A percentile compares a stretch with the other conserved stretches of the same genome.
Evolutionary conservation across 2,888 invertebrate genomes (phyloP).

Genomic region (Abrostola tripartita): DNA sequence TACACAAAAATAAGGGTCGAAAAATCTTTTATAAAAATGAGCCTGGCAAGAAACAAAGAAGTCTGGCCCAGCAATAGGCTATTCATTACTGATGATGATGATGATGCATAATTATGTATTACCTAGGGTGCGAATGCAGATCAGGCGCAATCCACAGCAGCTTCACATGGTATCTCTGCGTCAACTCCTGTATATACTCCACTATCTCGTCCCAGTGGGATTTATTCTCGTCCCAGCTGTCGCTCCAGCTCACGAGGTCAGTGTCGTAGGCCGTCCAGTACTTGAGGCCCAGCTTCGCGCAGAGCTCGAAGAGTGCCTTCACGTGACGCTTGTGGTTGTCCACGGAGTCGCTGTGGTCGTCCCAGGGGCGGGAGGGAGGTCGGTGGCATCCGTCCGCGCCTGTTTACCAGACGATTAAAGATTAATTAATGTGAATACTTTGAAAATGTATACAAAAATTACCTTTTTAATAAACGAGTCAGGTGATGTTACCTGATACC

Average conservation of each 20-base stretch:
- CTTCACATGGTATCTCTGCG: slow-evolving; percentile 87
- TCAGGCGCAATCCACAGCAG: slow-evolving; percentile 90
- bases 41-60: too few species aligned
- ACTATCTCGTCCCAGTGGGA: slow-evolving; percentile 88
- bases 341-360: slow-evolving; percentile 86
- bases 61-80: too few species aligned
- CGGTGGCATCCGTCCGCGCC: slow-evolving; percentile 81
- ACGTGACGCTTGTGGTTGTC: slow-evolving; percentile 89
- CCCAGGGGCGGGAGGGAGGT: slow-evolving; percentile 85
- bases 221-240: slow-evolving; percentile 87
- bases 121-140: slow-evolving; percentile 89
- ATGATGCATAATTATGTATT: too few species aligned
- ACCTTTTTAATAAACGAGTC: neutral
- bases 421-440: too few species aligned
- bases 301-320: slow-evolving; percentile 90
- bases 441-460: too few species aligned
- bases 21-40: too few species aligned
- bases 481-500: too few species aligned
- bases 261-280: slow-evolving; percentile 90
- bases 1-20: too few species aligned
- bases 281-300: slow-evolving; percentile 88
- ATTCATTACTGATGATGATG: slow-evolving; percentile 15
- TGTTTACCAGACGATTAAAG: too few species aligned
- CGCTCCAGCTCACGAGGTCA: slow-evolving; percentile 88
- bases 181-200: slow-evolving; percentile 87